These are phyloP conservation scores for Episyrphus balteatus DNA, from an alignment of 1,140 invertebrate genomes.

Conservation along the genomic window DNA sequence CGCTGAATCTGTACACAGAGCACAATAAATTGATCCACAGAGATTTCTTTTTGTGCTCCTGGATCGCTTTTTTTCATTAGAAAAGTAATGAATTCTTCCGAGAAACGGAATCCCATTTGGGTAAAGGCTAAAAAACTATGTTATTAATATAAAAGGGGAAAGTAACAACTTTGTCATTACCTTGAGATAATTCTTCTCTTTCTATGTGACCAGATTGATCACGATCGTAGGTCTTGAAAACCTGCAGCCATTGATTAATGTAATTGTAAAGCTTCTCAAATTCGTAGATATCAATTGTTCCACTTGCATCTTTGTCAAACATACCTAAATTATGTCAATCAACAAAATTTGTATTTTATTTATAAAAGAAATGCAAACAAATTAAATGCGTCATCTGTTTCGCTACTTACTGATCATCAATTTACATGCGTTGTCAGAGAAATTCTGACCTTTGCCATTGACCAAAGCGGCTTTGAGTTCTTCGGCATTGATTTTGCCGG, in stretches of 20 bases:
- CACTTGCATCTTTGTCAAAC: slow-evolving; percentile 76
- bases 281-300: slow-evolving; percentile 78
- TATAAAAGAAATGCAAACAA: neutral
- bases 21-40: slow-evolving; percentile 81
- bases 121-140: slow-evolving; percentile 51
- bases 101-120: slow-evolving; percentile 82
- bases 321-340: slow-evolving; percentile 66
- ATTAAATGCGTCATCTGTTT: neutral
- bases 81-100: slow-evolving; percentile 63
- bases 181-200: slow-evolving; percentile 61
- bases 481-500: slow-evolving; percentile 64
- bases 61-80: slow-evolving; percentile 58
- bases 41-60: slow-evolving; percentile 49
- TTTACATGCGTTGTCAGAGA: slow-evolving; percentile 72
- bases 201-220: slow-evolving; percentile 78
- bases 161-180: slow-evolving; percentile 35
- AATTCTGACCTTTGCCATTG: slow-evolving; percentile 76
- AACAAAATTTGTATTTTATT: neutral
- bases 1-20: slow-evolving; percentile 76
- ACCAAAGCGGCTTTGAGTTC: slow-evolving; percentile 75
- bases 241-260: slow-evolving; percentile 75
- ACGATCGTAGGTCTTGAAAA: slow-evolving; percentile 71
- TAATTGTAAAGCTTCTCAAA: slow-evolving; percentile 82
- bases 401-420: slow-evolving; percentile 72
- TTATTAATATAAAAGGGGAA: neutral